Evolutionary conservation across 2,113 vertebrate genomes (phyloP).

Genomic region (Falcunculus frontatus): DNA sequence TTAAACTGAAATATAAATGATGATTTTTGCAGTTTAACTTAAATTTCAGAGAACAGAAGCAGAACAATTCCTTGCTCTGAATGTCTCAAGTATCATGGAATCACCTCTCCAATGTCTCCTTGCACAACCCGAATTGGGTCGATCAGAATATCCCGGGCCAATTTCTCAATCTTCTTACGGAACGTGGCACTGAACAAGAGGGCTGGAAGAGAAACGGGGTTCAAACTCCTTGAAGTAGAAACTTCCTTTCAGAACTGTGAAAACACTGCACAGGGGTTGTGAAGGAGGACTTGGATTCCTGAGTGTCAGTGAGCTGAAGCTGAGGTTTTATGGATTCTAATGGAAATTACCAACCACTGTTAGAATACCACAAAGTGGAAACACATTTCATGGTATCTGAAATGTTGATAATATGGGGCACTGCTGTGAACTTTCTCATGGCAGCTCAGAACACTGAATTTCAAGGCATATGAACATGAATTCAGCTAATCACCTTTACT

Average conservation of each 20-base stretch:
- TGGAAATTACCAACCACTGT: not conserved
- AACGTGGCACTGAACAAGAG: slow-evolving; percentile 97
- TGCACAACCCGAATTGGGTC: slow-evolving; percentile 97
- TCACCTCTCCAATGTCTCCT: slow-evolving; percentile 97
- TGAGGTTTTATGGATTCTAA: not conserved
- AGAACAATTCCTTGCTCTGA: not conserved
- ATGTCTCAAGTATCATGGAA: not conserved
- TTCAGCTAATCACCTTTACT: not conserved
- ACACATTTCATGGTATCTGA: not conserved
- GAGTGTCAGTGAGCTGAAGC: not conserved
- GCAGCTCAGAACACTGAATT: not conserved
- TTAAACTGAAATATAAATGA: not conserved
- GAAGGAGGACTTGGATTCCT: not conserved
- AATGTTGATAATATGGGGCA: not conserved
- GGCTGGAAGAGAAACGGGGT: slow-evolving; percentile 73
- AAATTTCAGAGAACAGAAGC: not conserved
- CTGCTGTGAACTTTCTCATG: not conserved
- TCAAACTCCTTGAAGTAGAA: not conserved
- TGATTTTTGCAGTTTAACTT: not conserved
- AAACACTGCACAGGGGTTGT: not conserved
- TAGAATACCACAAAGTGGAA: not conserved
- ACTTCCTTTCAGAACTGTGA: not conserved
- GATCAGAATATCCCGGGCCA: slow-evolving; percentile 92
- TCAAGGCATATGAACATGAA: not conserved
- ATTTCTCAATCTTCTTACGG: slow-evolving; percentile 95